Percentiles rank a stretch among this genome's conserved stretches.
phyloP scores from a whole-genome alignment of 2,113 vertebrate genomes.

The Equus przewalskii region DNA sequence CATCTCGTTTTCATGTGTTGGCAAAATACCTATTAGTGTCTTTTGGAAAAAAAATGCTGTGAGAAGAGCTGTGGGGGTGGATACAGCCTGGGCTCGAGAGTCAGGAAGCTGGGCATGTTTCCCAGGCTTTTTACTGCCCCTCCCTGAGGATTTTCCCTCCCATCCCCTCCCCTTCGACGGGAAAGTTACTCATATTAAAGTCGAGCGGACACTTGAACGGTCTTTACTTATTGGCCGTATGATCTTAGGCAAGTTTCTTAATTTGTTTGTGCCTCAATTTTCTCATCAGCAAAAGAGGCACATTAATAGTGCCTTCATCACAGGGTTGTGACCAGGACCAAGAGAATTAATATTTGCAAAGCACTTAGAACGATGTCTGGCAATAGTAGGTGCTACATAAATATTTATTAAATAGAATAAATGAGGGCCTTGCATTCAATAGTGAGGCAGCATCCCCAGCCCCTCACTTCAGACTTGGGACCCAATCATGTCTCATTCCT shows the following conservation, averaged over 20 bases:
- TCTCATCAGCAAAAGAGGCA: background rate
- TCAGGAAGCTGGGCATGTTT: fast-evolving
- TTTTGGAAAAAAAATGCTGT: background rate
- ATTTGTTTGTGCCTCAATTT: background rate
- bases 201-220: background rate
- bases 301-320: background rate
- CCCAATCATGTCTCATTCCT: background rate
- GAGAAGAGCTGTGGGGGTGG: background rate
- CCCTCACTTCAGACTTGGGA: background rate
- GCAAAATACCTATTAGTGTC: background rate
- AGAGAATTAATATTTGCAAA: background rate
- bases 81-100: background rate
- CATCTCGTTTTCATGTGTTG: background rate
- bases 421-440: fast-evolving
- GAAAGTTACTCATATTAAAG: background rate
- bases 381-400: background rate
- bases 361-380: background rate
- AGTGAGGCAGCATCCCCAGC: background rate
- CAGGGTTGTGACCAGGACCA: no score
- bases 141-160: background rate
- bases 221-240: background rate
- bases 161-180: fast-evolving
- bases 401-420: background rate
- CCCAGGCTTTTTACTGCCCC: background rate
- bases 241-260: no score